Conservation (phyloP, 2,888 invertebrate species). For the Drosophila ochracea region DNA sequence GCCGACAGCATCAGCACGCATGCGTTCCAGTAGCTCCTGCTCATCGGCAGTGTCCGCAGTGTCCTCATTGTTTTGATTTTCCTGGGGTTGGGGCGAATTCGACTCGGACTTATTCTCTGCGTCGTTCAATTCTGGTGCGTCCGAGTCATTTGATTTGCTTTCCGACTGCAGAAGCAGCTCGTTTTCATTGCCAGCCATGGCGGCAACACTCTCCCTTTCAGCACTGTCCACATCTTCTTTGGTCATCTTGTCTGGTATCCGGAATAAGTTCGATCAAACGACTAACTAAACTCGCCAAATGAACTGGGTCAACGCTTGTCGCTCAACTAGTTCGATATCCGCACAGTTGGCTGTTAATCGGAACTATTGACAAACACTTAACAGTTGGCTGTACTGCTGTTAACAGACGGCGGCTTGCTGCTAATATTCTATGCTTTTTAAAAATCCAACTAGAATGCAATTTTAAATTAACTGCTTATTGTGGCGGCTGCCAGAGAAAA, state of each 20-base stretch:
- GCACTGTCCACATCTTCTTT: slow-evolving; percentile 57
- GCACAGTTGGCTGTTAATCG: background rate
- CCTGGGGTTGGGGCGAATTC: slow-evolving; percentile 52
- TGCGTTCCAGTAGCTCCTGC: slow-evolving; percentile 74
- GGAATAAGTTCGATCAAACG: slow-evolving; percentile 32
- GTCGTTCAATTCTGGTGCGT: slow-evolving; percentile 28
- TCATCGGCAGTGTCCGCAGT: slow-evolving; percentile 62
- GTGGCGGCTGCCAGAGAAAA: background rate
- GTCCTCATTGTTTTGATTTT: slow-evolving; percentile 50
- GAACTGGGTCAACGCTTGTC: slow-evolving; percentile 5
- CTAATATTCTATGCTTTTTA: background rate
- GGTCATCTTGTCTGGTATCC: slow-evolving; percentile 55
- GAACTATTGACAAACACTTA: slow-evolving; percentile 4
- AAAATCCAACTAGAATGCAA: slow-evolving; percentile 15
- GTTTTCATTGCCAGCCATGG: slow-evolving; percentile 31
- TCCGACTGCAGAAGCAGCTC: slow-evolving; percentile 17
- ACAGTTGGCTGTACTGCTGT: background rate
- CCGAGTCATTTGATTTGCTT: slow-evolving; percentile 30
- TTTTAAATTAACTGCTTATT: background rate
- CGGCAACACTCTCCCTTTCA: slow-evolving; percentile 34
- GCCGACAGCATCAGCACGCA: slow-evolving; percentile 92
- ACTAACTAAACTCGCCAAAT: slow-evolving; percentile 8
- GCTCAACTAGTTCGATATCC: slow-evolving; percentile 22
- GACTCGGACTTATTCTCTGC: slow-evolving; percentile 39
- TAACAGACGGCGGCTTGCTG: slow-evolving; percentile 4